These are phyloP conservation scores for Cepaea hortensis DNA, from an alignment of 2,888 invertebrate species.

Conservation along the genomic window DNA sequence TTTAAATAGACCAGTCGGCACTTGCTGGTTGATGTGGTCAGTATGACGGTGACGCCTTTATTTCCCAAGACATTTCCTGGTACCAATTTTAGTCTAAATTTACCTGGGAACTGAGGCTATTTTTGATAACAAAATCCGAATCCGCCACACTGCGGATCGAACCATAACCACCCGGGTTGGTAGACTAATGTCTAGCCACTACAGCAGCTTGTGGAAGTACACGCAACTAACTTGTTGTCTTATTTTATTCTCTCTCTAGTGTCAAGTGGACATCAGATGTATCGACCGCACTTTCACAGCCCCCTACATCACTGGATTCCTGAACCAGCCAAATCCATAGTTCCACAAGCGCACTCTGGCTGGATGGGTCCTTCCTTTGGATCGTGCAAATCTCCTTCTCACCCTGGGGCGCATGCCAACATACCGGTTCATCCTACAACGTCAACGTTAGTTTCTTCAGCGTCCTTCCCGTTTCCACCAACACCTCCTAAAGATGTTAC, in stretches of 20 bases:
- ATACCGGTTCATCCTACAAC: constrained; percentile 57
- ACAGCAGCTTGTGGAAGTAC: too few relatives aligned
- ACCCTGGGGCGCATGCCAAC: constrained; percentile 37
- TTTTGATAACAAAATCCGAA: background rate
- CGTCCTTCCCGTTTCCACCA: constrained; percentile 95
- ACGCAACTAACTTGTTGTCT: too few relatives aligned
- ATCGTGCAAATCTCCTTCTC: constrained; percentile 51
- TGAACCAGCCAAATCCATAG: constrained; percentile 73
- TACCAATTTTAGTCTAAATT: too few relatives aligned
- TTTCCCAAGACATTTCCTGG: too few relatives aligned
- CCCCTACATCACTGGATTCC: constrained; percentile 91
- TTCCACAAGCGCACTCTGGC: constrained; percentile 73
- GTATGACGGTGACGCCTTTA: too few relatives aligned
- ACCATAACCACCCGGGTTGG: background rate
- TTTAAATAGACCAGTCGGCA: too few relatives aligned
- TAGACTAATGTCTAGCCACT: background rate
- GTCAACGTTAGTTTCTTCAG: constrained; percentile 77
- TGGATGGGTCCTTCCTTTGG: constrained; percentile 73
- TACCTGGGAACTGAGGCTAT: too few relatives aligned
- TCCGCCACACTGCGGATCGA: background rate
- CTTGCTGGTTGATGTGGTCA: too few relatives aligned
- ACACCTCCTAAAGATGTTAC: constrained; percentile 97
- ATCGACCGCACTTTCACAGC: constrained; percentile 95
- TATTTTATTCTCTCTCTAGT: constrained; percentile 41
- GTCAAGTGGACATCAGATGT: constrained; percentile 82